Evolutionary conservation across 2,888 invertebrate species (phyloP), one percentile per base, ranked within the genome.

Genomic region (Exocentrus adspersus): DNA sequence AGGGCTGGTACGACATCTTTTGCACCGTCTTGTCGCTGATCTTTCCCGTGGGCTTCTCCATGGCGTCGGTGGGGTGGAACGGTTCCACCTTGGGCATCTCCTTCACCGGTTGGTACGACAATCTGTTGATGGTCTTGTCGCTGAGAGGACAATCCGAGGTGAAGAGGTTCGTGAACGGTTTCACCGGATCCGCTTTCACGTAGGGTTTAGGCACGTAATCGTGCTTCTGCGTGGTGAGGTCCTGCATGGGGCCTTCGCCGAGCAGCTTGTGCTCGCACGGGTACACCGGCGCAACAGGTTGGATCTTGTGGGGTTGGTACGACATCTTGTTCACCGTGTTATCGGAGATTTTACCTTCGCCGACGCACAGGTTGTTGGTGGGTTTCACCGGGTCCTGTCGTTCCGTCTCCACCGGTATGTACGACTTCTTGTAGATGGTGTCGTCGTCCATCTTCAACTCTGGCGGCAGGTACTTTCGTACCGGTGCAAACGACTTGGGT

Each of bases 171-270:
- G 75, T 67, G 6, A 71, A 66, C 0, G 82, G 82, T 19, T 68
- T 69, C 0, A 85, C 78, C 0, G 85, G 84, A 53, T 82, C 82
- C 0, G 86, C 79, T 53, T 84, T 78, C 0, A 84, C 85, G 64
- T 84, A 84, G 0, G 88, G 88, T 74, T 90, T 90, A 0, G 88
- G 86, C 24, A 89, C 88, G 75, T 85, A 92, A 83, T 92, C 91
- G 77, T 90, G 90, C 41, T 90, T 89, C 70, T 90, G 88, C 0
- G 91, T 92, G 1, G 92, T 92, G 64, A 89, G 81, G 68, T 87
- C 88, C 81, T 90, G 89, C 85, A 92, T 88, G n/a, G 91, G 90
- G 16, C 86, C 86, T 68, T 87, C 86, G 0, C 89, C 88, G 74
- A 86, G 84, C 74, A 88, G 84, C 77, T 87, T 88, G 79, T 87